A percentile compares a stretch with the other conserved stretches of the same genome.
Evolutionary conservation across 2,113 vertebrate genomes (phyloP).

Genomic region (Xyrauchen texanus): DNA sequence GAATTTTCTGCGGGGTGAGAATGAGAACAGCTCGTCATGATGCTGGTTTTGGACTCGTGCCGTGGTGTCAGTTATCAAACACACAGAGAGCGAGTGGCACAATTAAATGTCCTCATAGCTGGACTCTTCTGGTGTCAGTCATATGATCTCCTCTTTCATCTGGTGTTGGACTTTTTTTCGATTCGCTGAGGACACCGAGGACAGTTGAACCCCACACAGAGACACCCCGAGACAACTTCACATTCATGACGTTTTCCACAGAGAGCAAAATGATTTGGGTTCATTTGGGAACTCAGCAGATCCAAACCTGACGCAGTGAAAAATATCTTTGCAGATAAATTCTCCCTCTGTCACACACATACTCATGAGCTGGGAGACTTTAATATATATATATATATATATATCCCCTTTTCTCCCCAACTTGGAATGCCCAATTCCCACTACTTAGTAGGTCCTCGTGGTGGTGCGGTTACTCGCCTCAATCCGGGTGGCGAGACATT

Average conservation of each 20-base stretch:
- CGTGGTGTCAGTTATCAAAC: slow-evolving; percentile 32
- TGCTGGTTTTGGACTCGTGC: slow-evolving; percentile 46
- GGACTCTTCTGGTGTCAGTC: slow-evolving; percentile 24
- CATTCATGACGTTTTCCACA: no score
- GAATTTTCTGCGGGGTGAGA: slow-evolving; percentile 10
- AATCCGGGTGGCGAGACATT: no score
- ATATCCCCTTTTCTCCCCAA: no score
- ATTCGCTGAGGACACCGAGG: no score
- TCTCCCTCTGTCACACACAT: neutral
- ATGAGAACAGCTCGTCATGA: slow-evolving; percentile 34
- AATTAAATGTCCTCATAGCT: neutral
- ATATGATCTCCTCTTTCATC: slow-evolving; percentile 17
- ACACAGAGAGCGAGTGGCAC: no score
- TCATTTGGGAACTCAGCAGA: neutral
- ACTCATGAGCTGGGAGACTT: neutral
- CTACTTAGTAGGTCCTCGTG: no score
- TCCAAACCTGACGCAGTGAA: slow-evolving; percentile 49
- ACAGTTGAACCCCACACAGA: no score
- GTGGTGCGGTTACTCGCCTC: no score
- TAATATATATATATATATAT: neutral
- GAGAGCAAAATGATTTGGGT: neutral
- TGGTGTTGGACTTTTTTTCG: no score
- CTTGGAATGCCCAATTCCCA: no score
- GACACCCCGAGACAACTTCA: no score
- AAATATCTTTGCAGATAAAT: slow-evolving; percentile 21